Evolutionary conservation across 2,888 invertebrate species (phyloP).

Genomic region (Xestobium rufovillosum): DNA sequence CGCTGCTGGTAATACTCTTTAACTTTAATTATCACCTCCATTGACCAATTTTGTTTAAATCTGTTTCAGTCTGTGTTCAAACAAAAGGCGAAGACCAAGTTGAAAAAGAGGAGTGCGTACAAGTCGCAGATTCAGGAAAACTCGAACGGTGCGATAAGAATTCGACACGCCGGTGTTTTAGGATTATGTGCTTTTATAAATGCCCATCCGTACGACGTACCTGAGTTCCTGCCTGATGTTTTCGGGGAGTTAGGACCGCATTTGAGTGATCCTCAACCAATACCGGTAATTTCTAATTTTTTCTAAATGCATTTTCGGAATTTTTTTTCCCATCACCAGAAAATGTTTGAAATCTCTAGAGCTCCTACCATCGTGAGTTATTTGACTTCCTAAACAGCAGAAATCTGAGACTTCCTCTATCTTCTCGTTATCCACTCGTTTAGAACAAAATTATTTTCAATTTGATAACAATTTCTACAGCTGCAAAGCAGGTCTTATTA

Average conservation of each 20-base stretch:
- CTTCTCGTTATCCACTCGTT: too few relatives aligned
- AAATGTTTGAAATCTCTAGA: too few relatives aligned
- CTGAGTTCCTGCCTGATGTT: slow-evolving; percentile 68
- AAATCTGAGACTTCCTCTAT: too few relatives aligned
- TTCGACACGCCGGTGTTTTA: slow-evolving; percentile 75
- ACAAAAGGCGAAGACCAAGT: slow-evolving; percentile 45
- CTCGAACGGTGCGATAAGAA: slow-evolving; percentile 32
- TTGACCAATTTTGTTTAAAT: slow-evolving; percentile 4
- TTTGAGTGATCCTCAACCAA: slow-evolving; percentile 81
- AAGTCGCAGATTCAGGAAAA: slow-evolving; percentile 14
- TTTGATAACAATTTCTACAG: too few relatives aligned
- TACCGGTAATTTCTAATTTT: slow-evolving; percentile 58
- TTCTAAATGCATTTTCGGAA: too few relatives aligned
- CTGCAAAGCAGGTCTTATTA: too few relatives aligned
- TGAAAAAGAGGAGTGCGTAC: slow-evolving; percentile 29
- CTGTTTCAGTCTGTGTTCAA: slow-evolving; percentile 50
- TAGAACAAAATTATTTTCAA: too few relatives aligned
- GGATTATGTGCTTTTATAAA: slow-evolving; percentile 83
- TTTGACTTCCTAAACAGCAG: too few relatives aligned
- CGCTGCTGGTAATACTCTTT: slow-evolving; percentile 49
- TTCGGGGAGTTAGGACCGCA: slow-evolving; percentile 72
- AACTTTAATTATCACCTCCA: slow-evolving; percentile 7
- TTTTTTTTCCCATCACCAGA: too few relatives aligned
- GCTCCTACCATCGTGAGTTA: too few relatives aligned
- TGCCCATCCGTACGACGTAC: slow-evolving; percentile 82